These are phyloP conservation scores for Pelusios castaneus DNA, from an alignment of 2,113 vertebrate species.

Conservation along the genomic window DNA sequence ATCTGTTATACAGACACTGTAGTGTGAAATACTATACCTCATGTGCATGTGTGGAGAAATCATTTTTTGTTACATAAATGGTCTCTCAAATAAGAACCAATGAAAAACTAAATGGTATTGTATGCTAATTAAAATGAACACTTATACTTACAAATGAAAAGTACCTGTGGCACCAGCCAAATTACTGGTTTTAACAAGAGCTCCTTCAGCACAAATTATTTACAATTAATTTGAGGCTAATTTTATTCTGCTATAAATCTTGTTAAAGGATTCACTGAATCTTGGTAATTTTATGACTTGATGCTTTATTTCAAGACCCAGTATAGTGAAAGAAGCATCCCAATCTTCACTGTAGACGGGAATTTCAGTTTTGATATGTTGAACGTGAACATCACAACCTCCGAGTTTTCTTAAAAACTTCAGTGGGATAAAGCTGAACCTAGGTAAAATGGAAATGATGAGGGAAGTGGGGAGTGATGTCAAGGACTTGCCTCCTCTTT, in stretches of 20 bases:
- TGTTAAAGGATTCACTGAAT: background rate
- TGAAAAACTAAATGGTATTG: background rate
- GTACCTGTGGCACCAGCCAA: background rate
- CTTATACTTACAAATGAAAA: background rate
- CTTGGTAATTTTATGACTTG: background rate
- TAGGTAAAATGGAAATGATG: background rate
- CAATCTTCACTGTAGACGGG: background rate
- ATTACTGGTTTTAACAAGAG: background rate
- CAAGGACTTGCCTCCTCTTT: background rate
- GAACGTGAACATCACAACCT: background rate
- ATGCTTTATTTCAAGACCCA: background rate
- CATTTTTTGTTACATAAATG: too few species aligned
- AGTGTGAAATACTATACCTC: background rate
- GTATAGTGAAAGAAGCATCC: background rate
- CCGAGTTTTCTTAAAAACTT: background rate
- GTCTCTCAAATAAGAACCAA: background rate
- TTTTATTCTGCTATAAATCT: background rate
- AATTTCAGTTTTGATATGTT: background rate
- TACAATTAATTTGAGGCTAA: background rate
- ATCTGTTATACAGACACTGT: background rate
- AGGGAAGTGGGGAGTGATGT: background rate
- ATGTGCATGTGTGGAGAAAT: background rate
- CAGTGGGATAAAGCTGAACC: background rate
- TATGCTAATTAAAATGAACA: background rate
- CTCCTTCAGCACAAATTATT: background rate